Conservation (phyloP, 2,113 vertebrate species). For the Cavia aperea region DNA sequence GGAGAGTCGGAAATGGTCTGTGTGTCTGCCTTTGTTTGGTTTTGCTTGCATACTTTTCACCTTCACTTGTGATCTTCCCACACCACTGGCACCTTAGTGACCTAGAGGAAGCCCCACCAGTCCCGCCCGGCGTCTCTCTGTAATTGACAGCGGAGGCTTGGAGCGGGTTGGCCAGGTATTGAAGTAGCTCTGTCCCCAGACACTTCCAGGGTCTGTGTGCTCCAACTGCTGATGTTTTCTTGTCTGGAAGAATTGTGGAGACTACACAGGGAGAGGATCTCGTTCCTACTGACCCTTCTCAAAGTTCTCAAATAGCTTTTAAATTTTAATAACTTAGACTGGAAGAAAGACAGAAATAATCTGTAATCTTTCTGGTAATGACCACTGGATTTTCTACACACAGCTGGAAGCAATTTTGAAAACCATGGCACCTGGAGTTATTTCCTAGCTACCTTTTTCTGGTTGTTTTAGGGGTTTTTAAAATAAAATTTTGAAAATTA, state of each 20-base stretch:
- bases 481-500: background rate
- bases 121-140: rapidly evolving
- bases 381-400: background rate
- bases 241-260: background rate
- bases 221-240: background rate
- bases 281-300: background rate
- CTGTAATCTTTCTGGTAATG: background rate
- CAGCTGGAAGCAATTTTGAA: background rate
- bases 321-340: slow-evolving; percentile 13
- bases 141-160: background rate
- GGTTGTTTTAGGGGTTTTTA: background rate
- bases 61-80: slow-evolving; percentile 12
- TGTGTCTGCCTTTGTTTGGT: slow-evolving; percentile 34
- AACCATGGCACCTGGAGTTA: background rate
- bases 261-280: background rate
- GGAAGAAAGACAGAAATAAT: slow-evolving; percentile 5
- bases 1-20: slow-evolving; percentile 48
- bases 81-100: background rate
- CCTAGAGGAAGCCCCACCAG: background rate
- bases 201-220: background rate
- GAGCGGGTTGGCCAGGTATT: background rate
- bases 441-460: background rate
- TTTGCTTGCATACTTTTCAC: slow-evolving; percentile 45
- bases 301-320: background rate
- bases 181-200: background rate